Base-by-base conservation (phyloP, 2,888 invertebrate species). In the Scaptomyza parva region DNA sequence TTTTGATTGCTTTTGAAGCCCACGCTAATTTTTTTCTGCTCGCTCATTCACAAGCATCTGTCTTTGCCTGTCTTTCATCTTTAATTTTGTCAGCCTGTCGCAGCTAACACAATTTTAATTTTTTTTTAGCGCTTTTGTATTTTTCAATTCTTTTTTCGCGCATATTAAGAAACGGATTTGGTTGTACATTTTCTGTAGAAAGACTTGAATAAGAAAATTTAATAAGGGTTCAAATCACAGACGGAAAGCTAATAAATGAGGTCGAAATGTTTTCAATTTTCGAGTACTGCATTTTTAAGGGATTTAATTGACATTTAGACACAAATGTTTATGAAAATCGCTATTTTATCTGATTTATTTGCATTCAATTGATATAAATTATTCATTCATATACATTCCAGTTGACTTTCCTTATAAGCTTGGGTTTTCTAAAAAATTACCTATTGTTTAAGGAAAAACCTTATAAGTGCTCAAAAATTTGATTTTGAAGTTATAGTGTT, bases 1-100 rank as follows among this genome's bases (percentile, higher is more conserved):
- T 79, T 79, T 83, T 84, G 84, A 84, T 84, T 84, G 86, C 84
- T 88, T 84, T 88, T 88, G 80, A 86, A 78, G 81, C 81, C 75
- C 54, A 71, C 70, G 86, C 75, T 82, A 86, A 86, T 88, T 88
- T 86, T 65, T 65, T 53, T 48, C 44, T n/a, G 20, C 37, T 9
- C 17, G 17, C 14, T 39, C 55, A 22, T 35, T 48, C 22, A 17
- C 18, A 7, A 24, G 20, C 11, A n/a, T 33, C n/a, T 14, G 24
- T 30, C 37, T 17, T 24, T 24, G 39, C 17, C 47, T 33, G 43
- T 45, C 59, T 50, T 59, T 57, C 75, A 85, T 83, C 79, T 62
- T 82, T 82, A 74, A 88, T 83, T 83, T 82, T 74, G 69, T 61
- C 78, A 64, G 75, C 39, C 68, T 68, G 72, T 66, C 74, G 70